Percentiles rank a stretch among this genome's conserved stretches.
Evolutionary conservation across 1,140 invertebrate species (phyloP).

Genomic region (Oscheius sp.): DNA sequence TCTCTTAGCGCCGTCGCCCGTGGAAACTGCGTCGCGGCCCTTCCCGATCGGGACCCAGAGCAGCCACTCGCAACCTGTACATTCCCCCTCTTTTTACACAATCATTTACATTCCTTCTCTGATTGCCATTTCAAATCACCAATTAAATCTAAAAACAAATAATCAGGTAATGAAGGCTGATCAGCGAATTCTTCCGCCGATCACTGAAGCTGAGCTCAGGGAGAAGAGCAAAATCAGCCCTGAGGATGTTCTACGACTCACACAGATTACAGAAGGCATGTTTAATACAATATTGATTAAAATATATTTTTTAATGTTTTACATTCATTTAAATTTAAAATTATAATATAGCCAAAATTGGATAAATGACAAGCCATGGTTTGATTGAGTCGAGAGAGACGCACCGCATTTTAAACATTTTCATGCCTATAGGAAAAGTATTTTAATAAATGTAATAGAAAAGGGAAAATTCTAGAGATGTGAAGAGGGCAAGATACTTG

Average conservation of each 20-base stretch:
- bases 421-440: too few relatives aligned
- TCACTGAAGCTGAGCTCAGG: conserved; percentile 51
- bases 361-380: too few relatives aligned
- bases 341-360: too few relatives aligned
- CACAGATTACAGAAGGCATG: conserved; percentile 53
- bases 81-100: conserved; percentile 1
- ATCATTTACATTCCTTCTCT: neutral
- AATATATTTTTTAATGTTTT: conserved; percentile 12
- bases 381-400: too few relatives aligned
- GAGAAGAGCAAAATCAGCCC: conserved; percentile 50
- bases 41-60: neutral
- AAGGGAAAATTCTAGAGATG: too few relatives aligned
- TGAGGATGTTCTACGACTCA: conserved; percentile 56
- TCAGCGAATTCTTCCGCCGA: conserved; percentile 39
- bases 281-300: neutral
- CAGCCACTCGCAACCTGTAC: neutral
- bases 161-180: conserved; percentile 30
- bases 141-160: neutral
- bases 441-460: too few relatives aligned
- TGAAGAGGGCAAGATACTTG: too few relatives aligned
- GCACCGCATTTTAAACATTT: too few relatives aligned
- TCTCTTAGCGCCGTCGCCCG: neutral
- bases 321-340: neutral
- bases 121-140: neutral
- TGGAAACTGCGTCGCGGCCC: neutral